Base-by-base conservation (phyloP, 2,888 invertebrate species). In the Stomorhina lunata region DNA sequence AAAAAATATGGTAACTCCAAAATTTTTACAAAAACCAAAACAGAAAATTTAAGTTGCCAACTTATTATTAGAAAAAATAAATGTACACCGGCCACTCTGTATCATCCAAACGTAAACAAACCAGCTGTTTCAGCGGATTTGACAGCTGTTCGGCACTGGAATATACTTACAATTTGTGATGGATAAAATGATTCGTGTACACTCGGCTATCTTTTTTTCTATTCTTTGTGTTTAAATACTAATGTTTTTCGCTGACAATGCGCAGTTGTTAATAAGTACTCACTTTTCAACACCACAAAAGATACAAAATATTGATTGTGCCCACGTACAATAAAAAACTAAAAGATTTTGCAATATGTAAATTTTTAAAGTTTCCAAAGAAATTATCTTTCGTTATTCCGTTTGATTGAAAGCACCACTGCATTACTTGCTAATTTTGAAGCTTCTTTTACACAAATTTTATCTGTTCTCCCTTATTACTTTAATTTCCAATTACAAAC, bases 161-260 rank as follows among this genome's bases (percentile, higher is more conserved):
- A 77, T 40, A 81, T 68, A 50, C 43, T 34, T 50, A 50, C 27
- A 48, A 27, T 15, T 45, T 78, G 34, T 65, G 45, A 63, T 59
- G 57, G 32, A 78, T 53, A 66, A 48, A 65, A n/a, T 40, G 3
- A 12, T 34, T 78, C 69, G 78, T 65, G 22, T 48, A 53, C 15
- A 59, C 45, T 82, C 78, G 75, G 34, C 20, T 48, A 22, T 71
- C n/a, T n/a, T n/a, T 65, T 75, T 53, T 22, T 65, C 17, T 48
- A 65, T 81, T 75, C 79, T 75, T 68, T 78, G 61, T 69, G 65
- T 79, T 81, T 82, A 82, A 82, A 82, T 79, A 75, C 37, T 15
- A 71, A 65, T 79, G 82, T 82, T 79, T 79, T 82, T 82, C 69
- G 75, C 79, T 71, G 75, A 79, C 78, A 82, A 82, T 82, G 82